These are phyloP conservation scores for Thalassophryne amazonica DNA, from an alignment of 2,797 vertebrate species.

Conservation along the genomic window DNA sequence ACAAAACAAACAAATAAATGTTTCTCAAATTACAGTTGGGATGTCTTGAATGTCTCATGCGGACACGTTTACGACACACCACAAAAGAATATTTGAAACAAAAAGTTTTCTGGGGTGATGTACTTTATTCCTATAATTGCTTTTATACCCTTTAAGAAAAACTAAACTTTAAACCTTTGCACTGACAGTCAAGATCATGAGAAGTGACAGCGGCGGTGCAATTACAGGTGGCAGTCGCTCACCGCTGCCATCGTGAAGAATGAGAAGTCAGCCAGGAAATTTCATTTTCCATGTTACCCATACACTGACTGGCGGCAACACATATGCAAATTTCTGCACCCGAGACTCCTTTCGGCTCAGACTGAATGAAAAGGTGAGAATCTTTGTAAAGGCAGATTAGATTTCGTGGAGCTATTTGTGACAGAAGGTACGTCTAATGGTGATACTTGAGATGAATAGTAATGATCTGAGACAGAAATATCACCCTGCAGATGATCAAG, in stretches of 20 bases:
- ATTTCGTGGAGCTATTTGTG: constrained; percentile 18
- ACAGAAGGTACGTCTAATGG: constrained; percentile 22
- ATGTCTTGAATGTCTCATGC: too few relatives aligned
- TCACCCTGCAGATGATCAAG: constrained; percentile 11
- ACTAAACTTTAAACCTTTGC: constrained; percentile 11
- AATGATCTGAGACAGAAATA: constrained; percentile 27
- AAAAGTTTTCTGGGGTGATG: constrained; percentile 6
- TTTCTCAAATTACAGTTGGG: too few relatives aligned
- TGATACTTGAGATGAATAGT: constrained; percentile 36
- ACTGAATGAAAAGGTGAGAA: constrained; percentile 8
- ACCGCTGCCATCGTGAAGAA: constrained; percentile 26
- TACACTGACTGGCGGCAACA: constrained; percentile 21
- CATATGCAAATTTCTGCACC: constrained; percentile 32
- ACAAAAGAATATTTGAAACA: neutral
- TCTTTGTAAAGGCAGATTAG: constrained; percentile 14
- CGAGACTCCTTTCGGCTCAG: constrained; percentile 4
- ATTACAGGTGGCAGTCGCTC: constrained; percentile 23
- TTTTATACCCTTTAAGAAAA: constrained; percentile 4
- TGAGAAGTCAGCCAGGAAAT: constrained; percentile 59
- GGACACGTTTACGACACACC: constrained; percentile 7
- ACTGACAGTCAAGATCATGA: constrained; percentile 12
- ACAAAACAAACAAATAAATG: too few relatives aligned
- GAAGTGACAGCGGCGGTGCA: constrained; percentile 10
- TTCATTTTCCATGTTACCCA: constrained; percentile 39
- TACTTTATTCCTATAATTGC: constrained; percentile 7